Conservation (phyloP, 2,113 vertebrate genomes). For the Ophthalmolycus amberensis region DNA sequence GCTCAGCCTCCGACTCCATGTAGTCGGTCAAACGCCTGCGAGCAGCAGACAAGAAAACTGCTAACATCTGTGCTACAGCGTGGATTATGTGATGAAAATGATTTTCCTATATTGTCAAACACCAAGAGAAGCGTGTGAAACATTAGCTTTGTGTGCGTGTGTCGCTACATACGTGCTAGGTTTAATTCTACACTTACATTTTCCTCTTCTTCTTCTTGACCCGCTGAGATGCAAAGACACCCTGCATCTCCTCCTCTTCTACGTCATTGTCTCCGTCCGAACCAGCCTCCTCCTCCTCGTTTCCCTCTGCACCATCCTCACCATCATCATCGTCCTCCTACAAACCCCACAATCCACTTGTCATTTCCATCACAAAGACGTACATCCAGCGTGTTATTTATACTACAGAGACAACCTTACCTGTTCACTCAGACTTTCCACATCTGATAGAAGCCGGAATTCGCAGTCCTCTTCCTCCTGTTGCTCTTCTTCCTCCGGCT, state of each 20-base stretch:
- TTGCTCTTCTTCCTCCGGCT: constrained; percentile 79
- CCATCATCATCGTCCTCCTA: constrained; percentile 68
- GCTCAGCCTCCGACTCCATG: constrained; percentile 95
- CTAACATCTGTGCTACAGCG: background rate
- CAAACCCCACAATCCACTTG: background rate
- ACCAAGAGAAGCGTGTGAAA: background rate
- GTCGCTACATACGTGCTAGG: background rate
- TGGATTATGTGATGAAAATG: background rate
- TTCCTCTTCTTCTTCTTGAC: constrained; percentile 83
- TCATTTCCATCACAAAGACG: background rate
- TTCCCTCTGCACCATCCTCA: background rate
- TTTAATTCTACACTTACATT: constrained; percentile 82
- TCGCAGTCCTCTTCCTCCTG: constrained; percentile 90
- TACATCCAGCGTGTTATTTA: background rate
- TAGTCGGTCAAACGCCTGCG: constrained; percentile 89
- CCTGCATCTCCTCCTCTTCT: constrained; percentile 87
- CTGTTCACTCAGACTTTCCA: constrained; percentile 86
- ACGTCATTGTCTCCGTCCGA: constrained; percentile 65
- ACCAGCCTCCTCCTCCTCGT: constrained; percentile 34
- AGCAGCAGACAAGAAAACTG: background rate
- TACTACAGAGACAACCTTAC: constrained; percentile 63
- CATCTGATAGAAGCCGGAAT: constrained; percentile 89
- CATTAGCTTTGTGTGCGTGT: background rate
- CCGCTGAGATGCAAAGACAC: constrained; percentile 77
- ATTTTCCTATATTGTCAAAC: background rate